Evolutionary conservation across 2,113 vertebrate genomes (phyloP).

Genomic region (Pelodiscus sinensis): DNA sequence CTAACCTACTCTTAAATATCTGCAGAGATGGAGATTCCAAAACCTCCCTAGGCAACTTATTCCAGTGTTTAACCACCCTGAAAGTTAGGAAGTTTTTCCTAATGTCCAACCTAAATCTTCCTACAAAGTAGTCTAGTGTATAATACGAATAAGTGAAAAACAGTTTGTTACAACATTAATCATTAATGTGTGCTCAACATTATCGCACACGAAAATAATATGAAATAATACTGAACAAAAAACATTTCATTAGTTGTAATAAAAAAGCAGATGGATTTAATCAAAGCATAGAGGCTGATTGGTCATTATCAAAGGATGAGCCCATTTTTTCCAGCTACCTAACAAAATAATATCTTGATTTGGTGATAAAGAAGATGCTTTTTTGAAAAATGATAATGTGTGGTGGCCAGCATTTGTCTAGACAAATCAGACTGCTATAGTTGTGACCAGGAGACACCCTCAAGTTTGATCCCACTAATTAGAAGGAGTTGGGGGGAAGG

Average conservation of each 20-base stretch:
- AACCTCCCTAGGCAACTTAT: no score
- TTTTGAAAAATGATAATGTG: constrained; percentile 40
- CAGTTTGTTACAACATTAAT: constrained; percentile 1
- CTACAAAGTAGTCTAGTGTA: not conserved
- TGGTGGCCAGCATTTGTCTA: constrained; percentile 51
- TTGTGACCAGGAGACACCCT: constrained; percentile 51
- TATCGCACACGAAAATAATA: not conserved
- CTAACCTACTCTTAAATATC: no score
- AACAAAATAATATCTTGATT: not conserved
- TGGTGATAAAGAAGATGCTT: constrained; percentile 2
- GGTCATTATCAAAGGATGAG: constrained; percentile 30
- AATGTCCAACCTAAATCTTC: no score
- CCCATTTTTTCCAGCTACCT: constrained; percentile 13
- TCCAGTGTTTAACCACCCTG: no score
- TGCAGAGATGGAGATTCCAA: no score
- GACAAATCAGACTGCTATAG: constrained; percentile 18
- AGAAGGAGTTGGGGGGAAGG: constrained; percentile 20
- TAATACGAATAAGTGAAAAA: not conserved
- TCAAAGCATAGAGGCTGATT: constrained; percentile 14
- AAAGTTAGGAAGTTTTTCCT: no score
- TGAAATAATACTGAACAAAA: not conserved
- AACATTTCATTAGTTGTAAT: constrained; percentile 12
- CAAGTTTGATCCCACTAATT: not conserved
- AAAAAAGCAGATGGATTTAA: constrained; percentile 19
- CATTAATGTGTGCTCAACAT: constrained; percentile 14